Base-by-base conservation (phyloP, 2,113 vertebrate species). In the Saguinus imperator region DNA sequence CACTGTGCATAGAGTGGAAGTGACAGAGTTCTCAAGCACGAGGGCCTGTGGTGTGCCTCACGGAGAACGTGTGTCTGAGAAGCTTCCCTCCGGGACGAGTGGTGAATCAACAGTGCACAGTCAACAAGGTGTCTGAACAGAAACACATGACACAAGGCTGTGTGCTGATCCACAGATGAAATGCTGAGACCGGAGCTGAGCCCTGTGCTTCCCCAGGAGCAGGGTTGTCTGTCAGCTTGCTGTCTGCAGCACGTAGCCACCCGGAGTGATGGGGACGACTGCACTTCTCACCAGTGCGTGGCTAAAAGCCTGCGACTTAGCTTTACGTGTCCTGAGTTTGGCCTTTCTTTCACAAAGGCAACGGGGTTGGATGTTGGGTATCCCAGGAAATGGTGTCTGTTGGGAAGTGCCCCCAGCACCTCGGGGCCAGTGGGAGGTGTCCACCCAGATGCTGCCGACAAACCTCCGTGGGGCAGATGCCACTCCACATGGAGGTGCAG, bases 191-290 rank as follows among this genome's bases (percentile, higher is more conserved):
- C 21, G 43, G 72, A 73, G 32, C 37, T 21, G 5, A 73, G 21
- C 72, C 35, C 72, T 1, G 37, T 1, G 11, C 25, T 40, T 43
- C 72, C 37, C 21, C 16, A 7, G 70, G 37, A 73, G 21, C 21
- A 5, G 72, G 21, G 5, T 21, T 40, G 37, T 73, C 11, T 3
- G 5, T 40, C 72, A 1, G 72, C 10, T 25, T 5, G 21, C 35
- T 1, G 3, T n/a, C n/a, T 73, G 21, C 5, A 29, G 12, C 29
- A 11, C 0, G 4, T 3, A 37, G 70, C n/a, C n/a, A 37, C n/a
- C n/a, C 9, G 5, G n/a, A 11, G n/a, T 37, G n/a, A n/a, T 5
- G 70, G 18, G 8, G 70, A 10, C 4, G 4, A 72, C n/a, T n/a
- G 18, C n/a, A 10, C 9, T 37, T n/a, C n/a, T 37, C n/a, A 5